Base-by-base conservation (phyloP, 2,797 vertebrate species). In the Manis pentadactyla region DNA sequence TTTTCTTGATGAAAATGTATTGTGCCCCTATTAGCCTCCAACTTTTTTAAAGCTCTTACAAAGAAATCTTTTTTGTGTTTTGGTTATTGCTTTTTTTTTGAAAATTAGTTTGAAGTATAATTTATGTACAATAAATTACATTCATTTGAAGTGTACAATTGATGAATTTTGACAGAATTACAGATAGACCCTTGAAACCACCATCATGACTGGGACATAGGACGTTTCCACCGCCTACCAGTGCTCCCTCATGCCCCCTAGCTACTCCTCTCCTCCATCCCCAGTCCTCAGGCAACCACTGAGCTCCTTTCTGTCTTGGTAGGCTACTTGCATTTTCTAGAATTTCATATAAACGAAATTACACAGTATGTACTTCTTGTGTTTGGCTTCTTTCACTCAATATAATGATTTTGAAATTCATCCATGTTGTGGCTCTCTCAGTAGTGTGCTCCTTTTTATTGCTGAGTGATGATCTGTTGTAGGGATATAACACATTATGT, bases 81-180 rank as follows among this genome's bases (percentile, higher is more conserved):
- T 57, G 49, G 11, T 21, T n/a, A 34, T 9, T 42, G 42, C 42
- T 42, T 84, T 64, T 74, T 21, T 39, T 27, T 42, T 42, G 42
- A 51, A 63, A 73, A 46, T 66, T 66, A 46, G 49, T 53, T 55
- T n/a, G 53, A 66, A 15, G 46, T 73, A n/a, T 25, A 42, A 61
- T 73, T 59, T 42, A 27, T n/a, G 10, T 55, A 59, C 14, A 74
- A n/a, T 11, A 74, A 23, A 46, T 91, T 18, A 42, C 3, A 49
- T 4, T 12, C 7, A 21, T 34, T 82, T 27, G 37, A 39, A 46
- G 9, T 49, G 42, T 29, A 39, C 14, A 81, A 15, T 79, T 34
- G 82, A 37, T 87, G 55, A 71, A 64, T 84, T 85, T 90, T 66
- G 29, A 49, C 23, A 66, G 51, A 84, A 90, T 88, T 66, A 11